phyloP scores from a whole-genome alignment of 2,797 vertebrate species.

The Myotis planiceps region DNA sequence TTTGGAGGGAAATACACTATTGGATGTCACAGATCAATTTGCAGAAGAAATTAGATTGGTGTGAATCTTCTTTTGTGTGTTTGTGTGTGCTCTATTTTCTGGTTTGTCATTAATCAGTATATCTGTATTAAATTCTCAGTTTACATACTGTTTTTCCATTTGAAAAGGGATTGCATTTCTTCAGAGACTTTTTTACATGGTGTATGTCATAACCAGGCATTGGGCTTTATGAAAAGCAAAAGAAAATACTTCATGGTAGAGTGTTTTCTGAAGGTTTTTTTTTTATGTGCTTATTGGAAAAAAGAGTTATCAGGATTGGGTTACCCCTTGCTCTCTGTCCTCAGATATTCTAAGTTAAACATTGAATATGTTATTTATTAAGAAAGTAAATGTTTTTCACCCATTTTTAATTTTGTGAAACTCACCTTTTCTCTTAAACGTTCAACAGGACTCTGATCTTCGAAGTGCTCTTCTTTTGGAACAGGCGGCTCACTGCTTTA shows the following conservation, averaged over 20 bases:
- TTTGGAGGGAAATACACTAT: constrained; percentile 4
- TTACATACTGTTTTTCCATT: neutral
- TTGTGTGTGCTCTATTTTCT: neutral
- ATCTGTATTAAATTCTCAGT: constrained; percentile 13
- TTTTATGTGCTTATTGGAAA: neutral
- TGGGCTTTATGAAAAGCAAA: constrained; percentile 40
- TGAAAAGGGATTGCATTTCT: constrained; percentile 11
- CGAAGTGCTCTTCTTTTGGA: constrained; percentile 97
- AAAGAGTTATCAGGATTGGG: constrained; percentile 32
- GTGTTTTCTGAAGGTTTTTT: neutral
- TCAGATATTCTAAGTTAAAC: neutral
- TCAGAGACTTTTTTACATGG: constrained; percentile 7
- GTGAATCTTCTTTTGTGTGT: neutral
- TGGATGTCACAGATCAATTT: constrained; percentile 5
- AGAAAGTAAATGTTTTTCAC: constrained; percentile 33
- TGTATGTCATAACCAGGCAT: neutral
- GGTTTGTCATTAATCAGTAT: constrained; percentile 23
- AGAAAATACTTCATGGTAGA: constrained; percentile 30
- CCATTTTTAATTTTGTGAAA: neutral
- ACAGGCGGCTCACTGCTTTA: constrained; percentile 98
- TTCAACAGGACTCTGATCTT: constrained; percentile 95
- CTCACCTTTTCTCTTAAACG: constrained; percentile 63
- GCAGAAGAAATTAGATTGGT: constrained; percentile 8
- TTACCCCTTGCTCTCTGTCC: constrained; percentile 3
- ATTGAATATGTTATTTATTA: neutral